phyloP scores from a whole-genome alignment of 1,140 invertebrate genomes.

The Panonychus citri region DNA sequence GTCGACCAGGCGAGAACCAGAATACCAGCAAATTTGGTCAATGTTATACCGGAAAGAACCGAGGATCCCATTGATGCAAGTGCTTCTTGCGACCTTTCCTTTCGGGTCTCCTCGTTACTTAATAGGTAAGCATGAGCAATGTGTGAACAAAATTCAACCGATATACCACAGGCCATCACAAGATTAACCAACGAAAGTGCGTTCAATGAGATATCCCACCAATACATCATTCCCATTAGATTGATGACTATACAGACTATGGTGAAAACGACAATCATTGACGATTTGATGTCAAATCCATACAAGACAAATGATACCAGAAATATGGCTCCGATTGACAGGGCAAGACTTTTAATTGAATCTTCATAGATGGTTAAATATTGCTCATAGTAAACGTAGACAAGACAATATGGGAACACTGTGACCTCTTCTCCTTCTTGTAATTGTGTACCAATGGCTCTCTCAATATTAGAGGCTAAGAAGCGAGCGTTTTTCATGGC shows the following conservation, averaged over 20 bases:
- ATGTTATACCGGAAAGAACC: slow-evolving; percentile 73
- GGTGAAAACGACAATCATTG: slow-evolving; percentile 44
- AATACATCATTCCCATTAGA: slow-evolving; percentile 68
- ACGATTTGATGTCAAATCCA: slow-evolving; percentile 60
- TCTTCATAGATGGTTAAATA: slow-evolving; percentile 68
- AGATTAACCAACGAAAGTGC: slow-evolving; percentile 87
- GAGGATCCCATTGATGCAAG: slow-evolving; percentile 59
- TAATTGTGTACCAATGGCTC: slow-evolving; percentile 22
- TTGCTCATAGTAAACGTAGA: slow-evolving; percentile 86
- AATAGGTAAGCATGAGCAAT: slow-evolving; percentile 52
- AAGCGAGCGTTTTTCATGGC: slow-evolving; percentile 45
- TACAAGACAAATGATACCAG: slow-evolving; percentile 53
- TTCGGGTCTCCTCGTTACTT: slow-evolving; percentile 31
- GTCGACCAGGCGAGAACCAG: slow-evolving; percentile 71
- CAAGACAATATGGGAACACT: slow-evolving; percentile 74
- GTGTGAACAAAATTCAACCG: slow-evolving; percentile 78
- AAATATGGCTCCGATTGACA: slow-evolving; percentile 50
- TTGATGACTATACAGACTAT: slow-evolving; percentile 56
- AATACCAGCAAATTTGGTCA: slow-evolving; percentile 78
- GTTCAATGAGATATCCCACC: slow-evolving; percentile 66
- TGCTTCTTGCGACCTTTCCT: slow-evolving; percentile 41
- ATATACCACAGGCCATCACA: slow-evolving; percentile 83
- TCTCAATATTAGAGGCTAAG: slow-evolving; percentile 48
- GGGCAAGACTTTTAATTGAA: slow-evolving; percentile 43
- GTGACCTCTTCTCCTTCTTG: slow-evolving; percentile 27